Evolutionary conservation across 2,797 vertebrate genomes (phyloP), one percentile per base, ranked within the genome.

Genomic region (Lacerta viridis): DNA sequence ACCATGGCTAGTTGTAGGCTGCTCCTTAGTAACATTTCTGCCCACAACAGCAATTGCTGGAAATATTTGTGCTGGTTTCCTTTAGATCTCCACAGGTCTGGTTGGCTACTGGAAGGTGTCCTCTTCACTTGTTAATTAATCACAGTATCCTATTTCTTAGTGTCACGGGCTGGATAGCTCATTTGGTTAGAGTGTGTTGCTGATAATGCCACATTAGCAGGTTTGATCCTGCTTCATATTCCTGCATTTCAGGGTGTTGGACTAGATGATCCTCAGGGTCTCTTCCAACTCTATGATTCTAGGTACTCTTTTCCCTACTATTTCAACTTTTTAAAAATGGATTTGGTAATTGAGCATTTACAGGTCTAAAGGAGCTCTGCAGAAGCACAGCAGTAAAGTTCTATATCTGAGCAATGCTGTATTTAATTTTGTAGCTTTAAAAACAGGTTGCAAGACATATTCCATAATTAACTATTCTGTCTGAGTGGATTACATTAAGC

Each of bases 311-410:
- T 79, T 69, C 25, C 50, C 78, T 15, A 18, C 15, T 8, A n/a
- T 80, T 17, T 9, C 68, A 55, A 7, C 25, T 86, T 72, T 72
- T 50, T 3, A 41, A 66, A 80, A 81, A 27, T 15, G 39, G 33
- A 77, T 77, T 59, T 69, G 43, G 64, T 79, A 86, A 79, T 36
- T 79, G 75, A 86, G 11, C 41, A 50, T 86, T 86, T 79, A 86
- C 27, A 79, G 64, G 41, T 66, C 61, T 50, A 46, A 68, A 86
- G 71, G 71, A 75, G 36, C 55, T 29, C 55, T 15, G 5, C 10
- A 59, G 69, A 74, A 84, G 46, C 46, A 84, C 69, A 84, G 69
- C n/a, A 5, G 69, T 59, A 59, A 69, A 84, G n/a, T 74, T 74
- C 11, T 59, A 59, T 84, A 84, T 55, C 33, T 55, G n/a, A 84